These are phyloP conservation scores for Triplophysa tibetana DNA, from an alignment of 2,113 vertebrate genomes.

Conservation along the genomic window DNA sequence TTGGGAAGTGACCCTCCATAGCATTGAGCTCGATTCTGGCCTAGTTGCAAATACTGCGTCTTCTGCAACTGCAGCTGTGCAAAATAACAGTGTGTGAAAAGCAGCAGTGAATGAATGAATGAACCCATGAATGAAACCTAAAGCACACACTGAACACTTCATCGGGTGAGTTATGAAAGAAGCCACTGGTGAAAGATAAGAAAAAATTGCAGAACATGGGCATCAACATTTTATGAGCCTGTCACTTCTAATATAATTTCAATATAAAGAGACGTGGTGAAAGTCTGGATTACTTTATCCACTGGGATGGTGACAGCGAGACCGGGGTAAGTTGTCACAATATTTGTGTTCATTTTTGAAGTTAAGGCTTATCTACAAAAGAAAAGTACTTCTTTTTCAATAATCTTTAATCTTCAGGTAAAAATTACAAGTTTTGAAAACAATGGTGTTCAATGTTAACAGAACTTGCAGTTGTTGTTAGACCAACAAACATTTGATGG, in stretches of 20 bases:
- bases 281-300: neutral
- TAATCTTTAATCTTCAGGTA: too few relatives aligned
- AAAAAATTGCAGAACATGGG: slow-evolving; percentile 22
- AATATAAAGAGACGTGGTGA: neutral
- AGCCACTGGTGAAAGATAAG: slow-evolving; percentile 33
- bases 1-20: slow-evolving; percentile 98
- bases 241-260: neutral
- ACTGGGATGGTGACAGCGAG: neutral
- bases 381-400: too few relatives aligned
- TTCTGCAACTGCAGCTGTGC: slow-evolving; percentile 98
- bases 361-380: too few relatives aligned
- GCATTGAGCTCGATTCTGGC: slow-evolving; percentile 96
- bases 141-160: slow-evolving; percentile 33
- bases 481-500: neutral
- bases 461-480: too few relatives aligned
- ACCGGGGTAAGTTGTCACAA: neutral
- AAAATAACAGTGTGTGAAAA: slow-evolving; percentile 81
- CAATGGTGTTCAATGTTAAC: too few relatives aligned
- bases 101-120: slow-evolving; percentile 74
- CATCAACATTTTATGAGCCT: neutral
- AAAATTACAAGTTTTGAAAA: neutral
- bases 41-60: slow-evolving; percentile 97
- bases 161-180: slow-evolving; percentile 21
- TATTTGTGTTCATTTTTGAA: neutral
- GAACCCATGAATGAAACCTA: slow-evolving; percentile 61